Evolutionary conservation across 2,888 invertebrate genomes (phyloP), one percentile per base, ranked within the genome.

Genomic region (Drosophila robusta): DNA sequence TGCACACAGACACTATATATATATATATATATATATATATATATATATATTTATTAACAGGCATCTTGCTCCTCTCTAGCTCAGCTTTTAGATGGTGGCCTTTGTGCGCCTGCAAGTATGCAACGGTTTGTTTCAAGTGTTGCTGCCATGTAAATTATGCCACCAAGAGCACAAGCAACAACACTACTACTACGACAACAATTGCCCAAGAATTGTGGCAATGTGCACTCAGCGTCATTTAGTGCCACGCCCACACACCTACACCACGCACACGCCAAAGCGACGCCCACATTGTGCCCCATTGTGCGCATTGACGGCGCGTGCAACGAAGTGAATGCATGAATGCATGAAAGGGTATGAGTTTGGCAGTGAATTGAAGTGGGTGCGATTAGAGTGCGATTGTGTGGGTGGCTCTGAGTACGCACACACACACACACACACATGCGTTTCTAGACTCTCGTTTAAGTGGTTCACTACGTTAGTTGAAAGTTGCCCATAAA

Each of bases 171-270:
- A 75, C 16, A 47, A 57, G 14, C 44, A 42, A 22, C 56, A 52
- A n/a, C n/a, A 38, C 47, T 50, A 18, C 57, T 36, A 34, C 50
- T 32, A 64, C 67, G 45, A 69, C 68, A 65, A 68, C 46, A 46
- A 54, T 62, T 55, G 47, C 58, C 66, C 70, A 80, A 75, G 75
- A 80, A 82, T 80, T 82, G 80, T 82, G 80, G 80, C 75, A 80
- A 80, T 80, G 80, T 79, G 83, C 82, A 80, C 80, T 82, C 77
- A 82, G 80, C 77, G 82, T 74, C 80, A 80, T 82, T 80, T 82
- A 80, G 75, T 68, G 77, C 58, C 80, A 76, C 74, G 57, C 76
- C 71, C 69, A 42, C 61, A 36, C 46, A 9, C 46, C 38, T 55
- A 22, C 41, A 47, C 16, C 47, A 51, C 39, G 1, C 61, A 41